These are phyloP conservation scores for Bombus confusus DNA, from an alignment of 1,140 invertebrate species.

Conservation along the genomic window DNA sequence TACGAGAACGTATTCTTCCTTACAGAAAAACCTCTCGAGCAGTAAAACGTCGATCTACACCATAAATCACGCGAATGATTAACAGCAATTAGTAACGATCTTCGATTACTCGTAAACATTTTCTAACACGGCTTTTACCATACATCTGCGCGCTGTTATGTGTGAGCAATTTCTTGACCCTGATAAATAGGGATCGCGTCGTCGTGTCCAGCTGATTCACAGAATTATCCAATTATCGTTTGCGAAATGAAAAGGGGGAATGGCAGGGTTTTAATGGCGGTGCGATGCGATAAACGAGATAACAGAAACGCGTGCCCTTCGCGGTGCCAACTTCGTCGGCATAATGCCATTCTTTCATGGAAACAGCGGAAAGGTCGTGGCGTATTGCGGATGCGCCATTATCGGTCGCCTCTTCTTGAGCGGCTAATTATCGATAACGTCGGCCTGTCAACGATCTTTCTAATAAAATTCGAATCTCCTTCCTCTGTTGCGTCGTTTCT, in stretches of 20 bases:
- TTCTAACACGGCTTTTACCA: neutral
- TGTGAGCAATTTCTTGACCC: neutral
- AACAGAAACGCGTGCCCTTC: conserved; percentile 9
- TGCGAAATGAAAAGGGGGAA: neutral
- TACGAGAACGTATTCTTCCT: neutral
- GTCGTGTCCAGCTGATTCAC: conserved; percentile 21
- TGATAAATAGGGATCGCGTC: conserved; percentile 14
- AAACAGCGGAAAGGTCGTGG: conserved; percentile 60
- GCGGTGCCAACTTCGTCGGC: conserved; percentile 25
- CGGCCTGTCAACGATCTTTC: conserved; percentile 8
- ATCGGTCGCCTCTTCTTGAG: conserved; percentile 42
- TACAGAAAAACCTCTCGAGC: neutral
- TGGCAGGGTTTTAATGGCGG: neutral
- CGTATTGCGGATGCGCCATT: conserved; percentile 52
- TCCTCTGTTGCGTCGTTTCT: neutral
- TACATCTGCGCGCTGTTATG: neutral
- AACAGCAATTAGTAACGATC: conserved; percentile 7
- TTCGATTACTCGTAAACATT: conserved; percentile 27
- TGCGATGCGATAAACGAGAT: conserved; percentile 35
- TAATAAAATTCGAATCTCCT: conserved; percentile 20
- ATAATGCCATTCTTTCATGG: conserved; percentile 72
- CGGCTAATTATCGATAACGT: conserved; percentile 49
- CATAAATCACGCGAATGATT: neutral
- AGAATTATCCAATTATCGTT: conserved; percentile 50
- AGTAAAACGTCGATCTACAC: neutral